Evolutionary conservation across 1,140 invertebrate genomes (phyloP).

Genomic region (Phortica variegata): DNA sequence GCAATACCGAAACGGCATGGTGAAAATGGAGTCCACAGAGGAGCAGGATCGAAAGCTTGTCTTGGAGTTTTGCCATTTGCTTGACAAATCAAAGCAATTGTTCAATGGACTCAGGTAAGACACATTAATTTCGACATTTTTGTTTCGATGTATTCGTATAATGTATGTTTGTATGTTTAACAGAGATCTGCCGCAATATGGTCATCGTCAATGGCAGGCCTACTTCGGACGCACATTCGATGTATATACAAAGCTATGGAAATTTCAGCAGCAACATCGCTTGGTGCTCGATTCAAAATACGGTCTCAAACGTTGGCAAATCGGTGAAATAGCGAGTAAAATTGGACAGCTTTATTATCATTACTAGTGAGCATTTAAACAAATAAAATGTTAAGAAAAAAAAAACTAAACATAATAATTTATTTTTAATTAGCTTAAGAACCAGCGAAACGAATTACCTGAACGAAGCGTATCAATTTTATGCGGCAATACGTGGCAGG

Average conservation of each 20-base stretch:
- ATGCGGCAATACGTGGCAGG: conserved; percentile 89
- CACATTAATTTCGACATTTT: neutral
- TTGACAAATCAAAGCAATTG: conserved; percentile 96
- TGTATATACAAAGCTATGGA: conserved; percentile 98
- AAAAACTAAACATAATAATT: neutral
- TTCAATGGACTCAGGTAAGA: conserved; percentile 90
- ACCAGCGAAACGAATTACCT: conserved; percentile 96
- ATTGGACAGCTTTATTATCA: conserved; percentile 99
- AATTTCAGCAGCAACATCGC: conserved; percentile 96
- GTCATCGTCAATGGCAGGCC: conserved; percentile 96
- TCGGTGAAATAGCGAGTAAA: conserved; percentile 97
- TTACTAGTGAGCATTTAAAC: conserved; percentile 86
- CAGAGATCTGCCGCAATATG: conserved; percentile 94
- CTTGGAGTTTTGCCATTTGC: conserved; percentile 92
- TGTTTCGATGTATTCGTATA: too few relatives aligned
- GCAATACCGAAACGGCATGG: conserved; percentile 55
- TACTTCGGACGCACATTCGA: conserved; percentile 98
- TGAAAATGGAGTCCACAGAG: conserved; percentile 72
- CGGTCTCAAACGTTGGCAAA: conserved; percentile 96
- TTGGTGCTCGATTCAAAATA: conserved; percentile 90
- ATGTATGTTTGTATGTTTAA: conserved; percentile 22
- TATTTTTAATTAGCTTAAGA: conserved; percentile 66
- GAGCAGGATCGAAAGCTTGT: conserved; percentile 92
- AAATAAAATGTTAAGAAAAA: neutral
- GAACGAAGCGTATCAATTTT: conserved; percentile 95